Evolutionary conservation across 2,113 vertebrate species (phyloP), one percentile per base, ranked within the genome.

Genomic region (Onychostruthus taczanowskii): DNA sequence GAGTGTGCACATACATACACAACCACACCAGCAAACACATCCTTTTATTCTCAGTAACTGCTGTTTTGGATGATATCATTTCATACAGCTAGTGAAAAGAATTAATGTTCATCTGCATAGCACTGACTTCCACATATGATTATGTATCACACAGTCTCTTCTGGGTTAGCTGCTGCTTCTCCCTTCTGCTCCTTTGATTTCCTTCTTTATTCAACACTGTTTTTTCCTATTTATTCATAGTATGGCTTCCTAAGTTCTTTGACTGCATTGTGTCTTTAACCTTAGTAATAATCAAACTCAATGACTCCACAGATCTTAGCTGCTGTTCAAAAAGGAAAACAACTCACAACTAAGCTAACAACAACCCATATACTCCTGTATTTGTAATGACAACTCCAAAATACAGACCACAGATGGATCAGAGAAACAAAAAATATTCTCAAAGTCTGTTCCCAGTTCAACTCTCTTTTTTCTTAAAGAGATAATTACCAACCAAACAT

Each of bases 121-220:
- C 10, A 70, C 7, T 1, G 12, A 46, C 9, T 58, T 56, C 13
- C 30, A 59, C 0, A 0, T 17, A 17, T 4, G 20, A 56, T 18
- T 73, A 69, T 1, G 2, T 31, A 74, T 62, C 50, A 58, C 2
- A 56, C 8, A 33, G 28, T 33, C 70, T 92, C 18, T 49, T 49
- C 78, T 53, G 16, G 27, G 19, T 61, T 61, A 69, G 28, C 23
- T 58, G 35, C n/a, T 91, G 37, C 33, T 87, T 30, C 22, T 82
- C 28, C 20, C 20, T 85, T 52, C 46, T 46, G 53, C 28, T 24
- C 16, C 31, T 72, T 89, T 61, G 2, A 68, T 68, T 68, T 73
- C 7, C 41, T 82, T 72, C 84, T 78, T 74, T 50, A 89, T 33
- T 52, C 74, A 89, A 35, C 15, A 46, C 5, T 23, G 16, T 11